Evolutionary conservation across 2,113 vertebrate species (phyloP), one percentile per base, ranked within the genome.

Genomic region (Reinhardtius hippoglossoides): DNA sequence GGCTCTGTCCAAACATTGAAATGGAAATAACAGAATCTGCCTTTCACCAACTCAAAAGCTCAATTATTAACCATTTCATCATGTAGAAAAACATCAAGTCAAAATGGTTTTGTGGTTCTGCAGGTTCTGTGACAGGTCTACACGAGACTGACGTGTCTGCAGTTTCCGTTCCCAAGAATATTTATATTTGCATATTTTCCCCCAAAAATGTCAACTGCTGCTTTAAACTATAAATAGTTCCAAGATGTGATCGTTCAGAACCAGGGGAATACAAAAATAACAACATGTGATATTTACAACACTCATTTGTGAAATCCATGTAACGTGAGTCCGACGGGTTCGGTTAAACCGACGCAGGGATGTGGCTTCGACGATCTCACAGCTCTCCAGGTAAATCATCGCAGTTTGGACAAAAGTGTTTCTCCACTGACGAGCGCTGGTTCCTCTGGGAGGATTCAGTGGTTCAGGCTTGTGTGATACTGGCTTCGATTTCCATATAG

Each of bases 401-500:
- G 0, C 15, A 60, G 42, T 44, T 50, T 50, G 1, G 14, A 50
- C 9, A 13, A 42, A 6, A 37, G 10, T 12, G 40, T 42, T 40
- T 13, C 40, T 40, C 40, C 35, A 2, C 35, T 37, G 35, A 8
- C 0, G 35, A 37, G 35, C 35, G 1, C 35, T 9, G 35, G 35
- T 37, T 9, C 35, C 7, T 37, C 16, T 56, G 50, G 81, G 72
- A 83, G 69, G 88, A 79, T 80, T 75, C 54, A 54, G 56, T 84
- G 67, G 79, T 85, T 89, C 23, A 15, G 64, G 42, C 61, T 57
- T 71, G 54, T 50, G 54, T 67, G 31, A 66, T 40, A n/a, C 44
- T 79, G 79, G 83, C 67, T 81, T 80, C 71, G 3, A 82, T 61
- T 80, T 76, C 63, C 71, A 42, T 75, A 73, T 84, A 59, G 82